Evolutionary conservation across 1,140 invertebrate species (phyloP).

Genomic region (Himalopsyche phryganea): DNA sequence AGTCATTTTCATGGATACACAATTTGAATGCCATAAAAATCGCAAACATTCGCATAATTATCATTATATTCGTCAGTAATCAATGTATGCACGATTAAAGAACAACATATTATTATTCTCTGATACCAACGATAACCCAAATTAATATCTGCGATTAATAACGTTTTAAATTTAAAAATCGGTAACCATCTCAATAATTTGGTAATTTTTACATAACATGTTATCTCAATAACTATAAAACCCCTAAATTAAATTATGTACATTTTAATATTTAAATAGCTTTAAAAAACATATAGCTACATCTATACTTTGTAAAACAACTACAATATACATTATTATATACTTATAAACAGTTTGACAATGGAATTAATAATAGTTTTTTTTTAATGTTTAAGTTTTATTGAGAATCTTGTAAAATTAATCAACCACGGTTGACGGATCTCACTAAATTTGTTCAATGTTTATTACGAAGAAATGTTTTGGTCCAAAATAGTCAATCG

Average conservation of each 20-base stretch:
- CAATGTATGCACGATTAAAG: too few relatives aligned
- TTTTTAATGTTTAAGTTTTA: too few relatives aligned
- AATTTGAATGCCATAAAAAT: slow-evolving; percentile 16
- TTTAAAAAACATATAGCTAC: slow-evolving; percentile 22
- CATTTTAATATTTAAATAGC: slow-evolving; percentile 13
- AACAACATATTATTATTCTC: too few relatives aligned
- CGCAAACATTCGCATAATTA: slow-evolving; percentile 1
- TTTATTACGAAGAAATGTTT: too few relatives aligned
- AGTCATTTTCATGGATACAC: slow-evolving; percentile 20
- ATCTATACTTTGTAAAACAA: slow-evolving; percentile 22
- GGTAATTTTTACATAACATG: slow-evolving; percentile 34
- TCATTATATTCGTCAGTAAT: not conserved
- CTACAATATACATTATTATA: slow-evolving; percentile 23
- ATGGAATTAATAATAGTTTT: too few relatives aligned
- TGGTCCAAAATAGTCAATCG: too few relatives aligned
- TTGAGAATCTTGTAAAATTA: too few relatives aligned
- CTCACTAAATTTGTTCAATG: too few relatives aligned
- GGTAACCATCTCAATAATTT: slow-evolving; percentile 36
- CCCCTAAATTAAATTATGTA: slow-evolving; percentile 28
- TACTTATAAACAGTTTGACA: slow-evolving; percentile 1
- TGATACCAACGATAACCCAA: slow-evolving; percentile 7
- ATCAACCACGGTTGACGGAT: too few relatives aligned
- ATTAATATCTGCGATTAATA: slow-evolving; percentile 16
- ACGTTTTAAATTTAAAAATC: slow-evolving; percentile 31
- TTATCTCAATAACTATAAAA: slow-evolving; percentile 34